Evolutionary conservation across 2,888 invertebrate genomes (phyloP), one percentile per base, ranked within the genome.

Genomic region (Gisinianus flammeolus): DNA sequence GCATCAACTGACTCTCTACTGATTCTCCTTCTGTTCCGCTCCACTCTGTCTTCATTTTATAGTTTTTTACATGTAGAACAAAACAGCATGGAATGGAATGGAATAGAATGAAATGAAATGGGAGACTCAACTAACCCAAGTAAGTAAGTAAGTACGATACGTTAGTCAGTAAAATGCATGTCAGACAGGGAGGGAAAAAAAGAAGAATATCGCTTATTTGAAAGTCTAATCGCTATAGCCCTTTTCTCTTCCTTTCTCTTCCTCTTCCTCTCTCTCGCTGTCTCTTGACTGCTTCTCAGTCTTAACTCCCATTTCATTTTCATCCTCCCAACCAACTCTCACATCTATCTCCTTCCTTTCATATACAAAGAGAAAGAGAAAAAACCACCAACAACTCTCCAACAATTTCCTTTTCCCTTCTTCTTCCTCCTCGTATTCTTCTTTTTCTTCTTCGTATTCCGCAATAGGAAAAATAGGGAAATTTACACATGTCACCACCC

Each of bases 221-320:
- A 81, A 81, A 81, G 81, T 81, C 79, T 81, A 81, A 81, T 81
- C 77, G 79, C 44, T 54, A n/a, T n/a, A 54, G 54, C 56, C 70
- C 44, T 69, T 69, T 31, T 69, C 69, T 33, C 56, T 72, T 72
- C 16, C 30, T 70, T 70, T 4, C 54, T 62, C 62, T 62, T 24
- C 62, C 8, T 62, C 62, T 62, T 62, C 35, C 24, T 68, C 33
- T 68, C 31, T 67, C 24, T 22, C 19, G 5, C 54, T 54, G 12
- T 52, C 33, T 35, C 69, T 69, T 19, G 31, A 22, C 67, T 67
- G 24, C 44, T 44, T 44, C 22, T 31, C 31, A 2, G 12, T 62
- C 62, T 26, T 3, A 66, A 66, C 66, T 26, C n/a, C 10, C 26
- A 12, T 31, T 35, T 33, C 8, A 22, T 19, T 69, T 33, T n/a